phyloP scores from a whole-genome alignment of 1,140 invertebrate genomes.

The Tetranychus cinnabarinus region DNA sequence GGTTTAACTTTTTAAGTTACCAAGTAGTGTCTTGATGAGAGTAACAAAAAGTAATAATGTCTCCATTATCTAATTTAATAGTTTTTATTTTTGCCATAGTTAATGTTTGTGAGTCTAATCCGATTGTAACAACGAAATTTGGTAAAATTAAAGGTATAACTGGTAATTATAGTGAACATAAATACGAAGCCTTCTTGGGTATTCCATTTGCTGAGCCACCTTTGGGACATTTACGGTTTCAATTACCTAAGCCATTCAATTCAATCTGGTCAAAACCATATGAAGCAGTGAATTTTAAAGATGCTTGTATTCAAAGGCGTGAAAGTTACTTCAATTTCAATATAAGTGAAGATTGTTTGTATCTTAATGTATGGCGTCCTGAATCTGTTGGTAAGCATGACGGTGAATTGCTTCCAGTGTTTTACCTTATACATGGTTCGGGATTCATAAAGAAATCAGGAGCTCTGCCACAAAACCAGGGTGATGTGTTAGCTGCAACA shows the following conservation, averaged over 20 bases:
- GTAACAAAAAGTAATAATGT: too few relatives aligned
- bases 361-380: conserved; percentile 14
- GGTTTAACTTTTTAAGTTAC: too few relatives aligned
- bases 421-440: neutral
- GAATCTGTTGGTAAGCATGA: neutral
- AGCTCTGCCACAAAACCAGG: conserved; percentile 26
- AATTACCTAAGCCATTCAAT: conserved; percentile 45
- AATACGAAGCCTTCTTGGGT: conserved; percentile 41
- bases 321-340: too few relatives aligned
- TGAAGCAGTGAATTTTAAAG: too few relatives aligned
- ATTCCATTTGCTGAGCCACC: conserved; percentile 85
- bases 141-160: neutral
- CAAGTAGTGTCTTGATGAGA: too few relatives aligned
- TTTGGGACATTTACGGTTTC: conserved; percentile 44
- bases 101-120: too few relatives aligned
- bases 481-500: conserved; percentile 32
- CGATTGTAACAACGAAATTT: neutral
- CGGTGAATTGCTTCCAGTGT: neutral
- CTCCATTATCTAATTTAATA: too few relatives aligned
- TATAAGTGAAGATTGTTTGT: conserved; percentile 16
- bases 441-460: conserved; percentile 28
- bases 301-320: too few relatives aligned
- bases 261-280: too few relatives aligned
- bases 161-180: neutral
- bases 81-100: too few relatives aligned